Conservation (phyloP, 2,113 vertebrate species). For the Podarcis raffonei region DNA sequence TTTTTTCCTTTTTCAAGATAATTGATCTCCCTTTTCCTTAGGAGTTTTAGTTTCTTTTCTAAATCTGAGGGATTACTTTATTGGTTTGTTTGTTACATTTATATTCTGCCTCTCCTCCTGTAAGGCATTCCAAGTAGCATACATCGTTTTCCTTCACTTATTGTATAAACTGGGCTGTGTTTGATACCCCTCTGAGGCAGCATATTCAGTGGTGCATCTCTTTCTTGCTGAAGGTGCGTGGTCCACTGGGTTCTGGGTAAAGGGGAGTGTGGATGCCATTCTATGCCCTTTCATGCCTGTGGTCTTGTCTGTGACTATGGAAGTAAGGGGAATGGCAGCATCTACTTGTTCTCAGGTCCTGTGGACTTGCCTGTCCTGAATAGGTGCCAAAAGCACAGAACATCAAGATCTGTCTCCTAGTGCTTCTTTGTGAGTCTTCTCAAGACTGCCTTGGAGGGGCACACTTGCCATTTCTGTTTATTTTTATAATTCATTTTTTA, state of each 20-base stretch:
- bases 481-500: no score
- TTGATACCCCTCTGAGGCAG: not conserved
- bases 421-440: not conserved
- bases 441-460: not conserved
- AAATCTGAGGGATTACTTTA: not conserved
- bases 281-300: not conserved
- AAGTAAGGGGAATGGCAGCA: not conserved
- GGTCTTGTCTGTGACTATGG: not conserved
- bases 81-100: not conserved
- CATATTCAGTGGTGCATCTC: not conserved
- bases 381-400: not conserved
- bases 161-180: not conserved
- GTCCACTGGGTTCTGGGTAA: not conserved
- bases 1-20: conserved; percentile 28
- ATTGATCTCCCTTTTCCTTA: not conserved
- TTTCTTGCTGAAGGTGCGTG: not conserved
- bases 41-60: not conserved
- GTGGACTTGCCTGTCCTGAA: not conserved
- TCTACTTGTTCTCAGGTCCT: not conserved
- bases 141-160: not conserved
- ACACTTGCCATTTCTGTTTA: not conserved
- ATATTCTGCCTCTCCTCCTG: not conserved
- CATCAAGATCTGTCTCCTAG: not conserved
- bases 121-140: not conserved
- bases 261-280: not conserved